phyloP scores from a whole-genome alignment of 2,797 vertebrate species.

The Alauda arvensis region DNA sequence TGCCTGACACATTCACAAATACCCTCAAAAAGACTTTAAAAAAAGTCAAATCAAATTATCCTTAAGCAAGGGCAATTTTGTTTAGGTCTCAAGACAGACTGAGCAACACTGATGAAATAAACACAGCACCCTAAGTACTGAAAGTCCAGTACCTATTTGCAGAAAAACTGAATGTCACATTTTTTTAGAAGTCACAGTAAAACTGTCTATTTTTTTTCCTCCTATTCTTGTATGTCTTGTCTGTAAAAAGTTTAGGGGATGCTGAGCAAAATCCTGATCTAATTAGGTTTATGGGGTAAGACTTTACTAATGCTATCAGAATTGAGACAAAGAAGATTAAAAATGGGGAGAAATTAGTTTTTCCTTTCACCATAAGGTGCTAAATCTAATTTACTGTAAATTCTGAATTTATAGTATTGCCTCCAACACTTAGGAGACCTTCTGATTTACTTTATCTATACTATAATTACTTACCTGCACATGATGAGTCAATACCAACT shows the following conservation, averaged over 20 bases:
- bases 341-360: not conserved
- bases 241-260: not conserved
- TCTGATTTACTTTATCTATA: not conserved
- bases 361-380: not conserved
- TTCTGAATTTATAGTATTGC: not conserved
- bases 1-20: not conserved
- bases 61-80: not conserved
- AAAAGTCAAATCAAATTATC: not conserved
- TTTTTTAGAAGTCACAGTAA: not conserved
- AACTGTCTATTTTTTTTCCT: not conserved
- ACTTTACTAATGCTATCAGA: not conserved
- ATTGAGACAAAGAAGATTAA: not conserved
- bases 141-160: not conserved
- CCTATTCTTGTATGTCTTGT: not conserved
- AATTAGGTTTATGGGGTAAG: not conserved
- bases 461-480: constrained; percentile 72
- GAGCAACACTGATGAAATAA: not conserved
- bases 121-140: not conserved
- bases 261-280: not conserved
- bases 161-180: accelerated
- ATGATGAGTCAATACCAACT: constrained; percentile 41
- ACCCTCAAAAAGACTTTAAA: not conserved
- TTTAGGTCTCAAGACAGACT: not conserved
- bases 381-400: not conserved
- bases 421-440: not conserved